Evolutionary conservation across 1,140 invertebrate genomes (phyloP).

Genomic region (Leptoteleia sp.): DNA sequence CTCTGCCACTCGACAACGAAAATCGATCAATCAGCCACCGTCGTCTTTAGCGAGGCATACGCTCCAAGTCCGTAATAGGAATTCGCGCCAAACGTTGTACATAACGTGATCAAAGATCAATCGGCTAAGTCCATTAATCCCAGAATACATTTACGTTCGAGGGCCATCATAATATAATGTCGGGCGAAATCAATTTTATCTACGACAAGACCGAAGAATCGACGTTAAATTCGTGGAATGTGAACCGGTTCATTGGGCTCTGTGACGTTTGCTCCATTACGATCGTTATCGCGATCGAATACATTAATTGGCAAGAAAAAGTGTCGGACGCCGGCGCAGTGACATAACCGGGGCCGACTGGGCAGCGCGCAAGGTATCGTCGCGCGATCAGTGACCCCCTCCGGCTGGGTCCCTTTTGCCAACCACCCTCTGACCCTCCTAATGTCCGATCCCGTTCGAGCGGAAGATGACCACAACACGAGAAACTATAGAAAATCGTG

Average conservation of each 20-base stretch:
- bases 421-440: slow-evolving; percentile 60
- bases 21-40: slow-evolving; percentile 64
- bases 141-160: slow-evolving; percentile 37
- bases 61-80: slow-evolving; percentile 25
- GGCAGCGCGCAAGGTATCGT: too few species aligned
- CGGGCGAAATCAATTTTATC: slow-evolving; percentile 40
- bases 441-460: slow-evolving; percentile 71
- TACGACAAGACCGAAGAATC: slow-evolving; percentile 25
- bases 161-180: slow-evolving; percentile 33
- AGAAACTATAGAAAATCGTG: slow-evolving; percentile 73
- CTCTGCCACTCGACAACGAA: slow-evolving; percentile 63
- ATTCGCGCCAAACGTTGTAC: slow-evolving; percentile 34
- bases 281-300: slow-evolving; percentile 7
- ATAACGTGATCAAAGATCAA: slow-evolving; percentile 49
- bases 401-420: slow-evolving; percentile 25
- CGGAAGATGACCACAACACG: slow-evolving; percentile 49
- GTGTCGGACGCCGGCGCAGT: slow-evolving; percentile 15
- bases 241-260: slow-evolving; percentile 10
- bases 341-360: slow-evolving; percentile 20
- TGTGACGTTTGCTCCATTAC: slow-evolving; percentile 12
- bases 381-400: slow-evolving; percentile 35
- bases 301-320: slow-evolving; percentile 24
- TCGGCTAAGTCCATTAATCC: slow-evolving; percentile 48
- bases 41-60: slow-evolving; percentile 43
- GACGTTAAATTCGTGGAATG: slow-evolving; percentile 31